Evolutionary conservation across 2,888 invertebrate species (phyloP).

Genomic region (Synanthedon myopaeformis): DNA sequence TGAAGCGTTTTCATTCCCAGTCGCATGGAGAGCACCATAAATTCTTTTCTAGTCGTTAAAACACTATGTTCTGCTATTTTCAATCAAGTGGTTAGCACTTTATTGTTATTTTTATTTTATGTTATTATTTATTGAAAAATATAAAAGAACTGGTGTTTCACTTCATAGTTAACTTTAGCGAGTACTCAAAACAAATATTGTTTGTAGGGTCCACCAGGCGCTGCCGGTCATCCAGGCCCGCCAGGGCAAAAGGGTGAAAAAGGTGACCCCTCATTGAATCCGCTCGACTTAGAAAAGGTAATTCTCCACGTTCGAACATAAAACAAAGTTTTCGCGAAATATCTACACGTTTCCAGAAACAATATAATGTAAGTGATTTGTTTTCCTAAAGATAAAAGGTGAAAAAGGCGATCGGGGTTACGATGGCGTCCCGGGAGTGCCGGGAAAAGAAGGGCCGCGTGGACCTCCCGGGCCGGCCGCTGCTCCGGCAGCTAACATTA

Average conservation of each 20-base stretch:
- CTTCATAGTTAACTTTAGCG: too few relatives aligned
- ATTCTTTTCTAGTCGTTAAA: too few relatives aligned
- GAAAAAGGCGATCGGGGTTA: constrained; percentile 79
- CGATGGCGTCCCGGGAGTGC: constrained; percentile 68
- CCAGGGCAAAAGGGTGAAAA: constrained; percentile 77
- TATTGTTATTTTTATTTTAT: too few relatives aligned
- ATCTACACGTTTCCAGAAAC: constrained; percentile 4
- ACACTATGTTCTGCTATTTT: too few relatives aligned
- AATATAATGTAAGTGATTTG: constrained; percentile 14
- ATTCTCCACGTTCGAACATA: constrained; percentile 3
- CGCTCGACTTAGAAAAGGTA: constrained; percentile 55
- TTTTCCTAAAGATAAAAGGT: constrained; percentile 57
- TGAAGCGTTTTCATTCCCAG: too few relatives aligned
- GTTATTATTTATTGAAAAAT: too few relatives aligned
- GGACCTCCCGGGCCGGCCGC: constrained; percentile 77
- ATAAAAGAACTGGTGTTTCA: too few relatives aligned
- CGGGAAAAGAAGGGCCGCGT: constrained; percentile 66
- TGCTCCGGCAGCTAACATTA: constrained; percentile 57
- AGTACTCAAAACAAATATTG: too few relatives aligned
- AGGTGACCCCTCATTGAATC: constrained; percentile 71
- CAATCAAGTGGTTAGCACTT: too few relatives aligned
- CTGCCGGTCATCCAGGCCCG: constrained; percentile 73
- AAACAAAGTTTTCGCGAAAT: constrained; percentile 2
- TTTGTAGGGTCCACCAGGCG: constrained; percentile 77
- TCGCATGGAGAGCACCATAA: too few relatives aligned